phyloP scores from a whole-genome alignment of 2,797 vertebrate species.

The Phoxinus dragarum region DNA sequence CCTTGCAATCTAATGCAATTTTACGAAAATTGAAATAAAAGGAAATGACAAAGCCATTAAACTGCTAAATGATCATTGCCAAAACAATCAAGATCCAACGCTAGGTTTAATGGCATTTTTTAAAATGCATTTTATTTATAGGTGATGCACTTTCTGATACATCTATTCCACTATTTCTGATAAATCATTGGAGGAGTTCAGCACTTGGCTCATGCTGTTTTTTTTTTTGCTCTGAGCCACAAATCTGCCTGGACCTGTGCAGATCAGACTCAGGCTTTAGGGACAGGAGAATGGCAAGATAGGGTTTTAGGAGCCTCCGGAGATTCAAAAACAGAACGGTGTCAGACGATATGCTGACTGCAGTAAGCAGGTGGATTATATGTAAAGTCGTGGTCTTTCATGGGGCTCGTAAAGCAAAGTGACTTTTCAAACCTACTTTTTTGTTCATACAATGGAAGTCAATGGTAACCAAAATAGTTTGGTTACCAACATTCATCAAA shows the following conservation, averaged over 20 bases:
- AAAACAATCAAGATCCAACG: background rate
- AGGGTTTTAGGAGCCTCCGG: background rate
- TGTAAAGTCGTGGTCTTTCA: background rate
- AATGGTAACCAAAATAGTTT: background rate
- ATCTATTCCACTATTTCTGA: background rate
- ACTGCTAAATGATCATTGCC: background rate
- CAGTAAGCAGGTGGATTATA: conserved; percentile 2
- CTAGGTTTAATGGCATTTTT: background rate
- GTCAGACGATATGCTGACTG: background rate
- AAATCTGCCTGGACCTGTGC: conserved; percentile 8
- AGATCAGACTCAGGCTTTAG: conserved; percentile 1
- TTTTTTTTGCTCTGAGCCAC: conserved; percentile 25
- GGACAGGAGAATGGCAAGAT: background rate
- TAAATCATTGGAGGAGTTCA: background rate
- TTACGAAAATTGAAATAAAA: background rate
- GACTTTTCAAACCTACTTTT: background rate
- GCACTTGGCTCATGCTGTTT: background rate
- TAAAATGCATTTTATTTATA: background rate
- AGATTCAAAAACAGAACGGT: background rate
- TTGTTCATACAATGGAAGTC: background rate
- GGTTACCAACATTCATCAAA: background rate
- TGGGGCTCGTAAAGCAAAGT: background rate
- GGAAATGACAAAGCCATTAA: background rate
- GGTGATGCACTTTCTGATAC: background rate
- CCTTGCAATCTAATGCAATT: background rate